phyloP scores from a whole-genome alignment of 2,888 invertebrate genomes.

The Herminia tarsipennalis region DNA sequence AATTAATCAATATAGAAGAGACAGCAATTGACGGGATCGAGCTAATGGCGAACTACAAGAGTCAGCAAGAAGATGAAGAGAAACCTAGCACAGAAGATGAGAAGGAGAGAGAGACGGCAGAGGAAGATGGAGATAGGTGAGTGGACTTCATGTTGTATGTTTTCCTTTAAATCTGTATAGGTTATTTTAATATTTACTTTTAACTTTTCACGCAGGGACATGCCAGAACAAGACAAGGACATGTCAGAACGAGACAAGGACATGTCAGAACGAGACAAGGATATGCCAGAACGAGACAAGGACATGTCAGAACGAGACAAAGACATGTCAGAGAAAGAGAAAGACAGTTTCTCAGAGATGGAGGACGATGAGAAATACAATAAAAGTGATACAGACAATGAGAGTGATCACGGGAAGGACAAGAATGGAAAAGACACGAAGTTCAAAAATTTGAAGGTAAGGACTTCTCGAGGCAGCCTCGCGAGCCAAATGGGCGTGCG shows the following conservation, averaged over 20 bases:
- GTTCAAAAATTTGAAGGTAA: slow-evolving; percentile 77
- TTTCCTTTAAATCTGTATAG: too few relatives aligned
- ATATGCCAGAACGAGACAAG: slow-evolving; percentile 65
- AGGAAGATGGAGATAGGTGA: slow-evolving; percentile 62
- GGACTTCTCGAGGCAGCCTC: too few relatives aligned
- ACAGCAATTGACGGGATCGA: slow-evolving; percentile 82
- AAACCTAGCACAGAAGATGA: slow-evolving; percentile 75
- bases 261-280: slow-evolving; percentile 46
- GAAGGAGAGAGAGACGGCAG: slow-evolving; percentile 69
- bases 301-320: slow-evolving; percentile 49
- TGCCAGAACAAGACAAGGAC: too few relatives aligned
- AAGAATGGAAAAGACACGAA: slow-evolving; percentile 64
- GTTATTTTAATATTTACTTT: too few relatives aligned
- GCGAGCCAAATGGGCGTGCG: too few relatives aligned
- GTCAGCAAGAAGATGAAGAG: slow-evolving; percentile 69
- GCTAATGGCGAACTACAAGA: slow-evolving; percentile 76
- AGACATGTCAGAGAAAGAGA: slow-evolving; percentile 57
- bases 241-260: slow-evolving; percentile 50
- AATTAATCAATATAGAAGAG: slow-evolving; percentile 76
- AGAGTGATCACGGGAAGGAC: slow-evolving; percentile 70
- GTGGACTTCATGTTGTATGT: not conserved
- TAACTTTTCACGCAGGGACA: too few relatives aligned
- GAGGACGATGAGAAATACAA: slow-evolving; percentile 81
- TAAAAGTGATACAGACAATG: slow-evolving; percentile 79
- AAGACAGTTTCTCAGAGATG: slow-evolving; percentile 81